These are phyloP conservation scores for Calephelis virginiensis DNA, from an alignment of 1,140 invertebrate genomes.

Conservation along the genomic window DNA sequence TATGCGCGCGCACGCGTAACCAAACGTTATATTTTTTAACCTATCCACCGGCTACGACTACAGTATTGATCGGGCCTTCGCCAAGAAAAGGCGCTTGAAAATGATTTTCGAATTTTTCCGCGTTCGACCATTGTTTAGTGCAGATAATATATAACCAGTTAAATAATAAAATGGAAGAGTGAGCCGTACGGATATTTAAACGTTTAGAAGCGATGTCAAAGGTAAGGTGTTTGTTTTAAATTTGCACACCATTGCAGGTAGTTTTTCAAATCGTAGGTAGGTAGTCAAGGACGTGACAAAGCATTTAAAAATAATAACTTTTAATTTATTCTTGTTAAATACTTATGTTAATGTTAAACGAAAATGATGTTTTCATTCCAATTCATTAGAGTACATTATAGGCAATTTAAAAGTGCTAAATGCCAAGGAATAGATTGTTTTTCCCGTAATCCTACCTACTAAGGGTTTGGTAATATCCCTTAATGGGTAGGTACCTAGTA, in stretches of 20 bases:
- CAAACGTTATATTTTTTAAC: slow-evolving; percentile 58
- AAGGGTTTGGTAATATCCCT: too few relatives aligned
- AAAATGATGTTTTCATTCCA: neutral
- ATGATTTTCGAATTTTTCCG: slow-evolving; percentile 57
- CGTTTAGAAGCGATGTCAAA: slow-evolving; percentile 58
- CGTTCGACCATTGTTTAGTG: slow-evolving; percentile 43
- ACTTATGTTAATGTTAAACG: neutral
- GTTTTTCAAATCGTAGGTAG: slow-evolving; percentile 56
- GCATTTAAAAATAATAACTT: slow-evolving; percentile 9
- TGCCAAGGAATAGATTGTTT: too few relatives aligned
- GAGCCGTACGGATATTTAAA: slow-evolving; percentile 26
- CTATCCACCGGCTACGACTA: slow-evolving; percentile 55
- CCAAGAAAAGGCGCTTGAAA: slow-evolving; percentile 64
- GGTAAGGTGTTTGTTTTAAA: slow-evolving; percentile 47
- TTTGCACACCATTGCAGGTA: slow-evolving; percentile 41
- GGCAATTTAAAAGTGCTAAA: too few relatives aligned
- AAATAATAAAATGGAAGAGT: slow-evolving; percentile 39
- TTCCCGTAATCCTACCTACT: too few relatives aligned
- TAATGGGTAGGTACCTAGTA: too few relatives aligned
- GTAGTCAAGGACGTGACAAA: slow-evolving; percentile 45
- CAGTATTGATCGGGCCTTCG: slow-evolving; percentile 73
- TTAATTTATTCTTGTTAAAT: too few relatives aligned
- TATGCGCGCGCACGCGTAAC: slow-evolving; percentile 67
- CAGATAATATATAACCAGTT: slow-evolving; percentile 25
- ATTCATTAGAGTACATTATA: too few relatives aligned